Evolutionary conservation across 1,140 invertebrate species (phyloP), one percentile per base, ranked within the genome.

Genomic region (Aphelinus atriplicis): DNA sequence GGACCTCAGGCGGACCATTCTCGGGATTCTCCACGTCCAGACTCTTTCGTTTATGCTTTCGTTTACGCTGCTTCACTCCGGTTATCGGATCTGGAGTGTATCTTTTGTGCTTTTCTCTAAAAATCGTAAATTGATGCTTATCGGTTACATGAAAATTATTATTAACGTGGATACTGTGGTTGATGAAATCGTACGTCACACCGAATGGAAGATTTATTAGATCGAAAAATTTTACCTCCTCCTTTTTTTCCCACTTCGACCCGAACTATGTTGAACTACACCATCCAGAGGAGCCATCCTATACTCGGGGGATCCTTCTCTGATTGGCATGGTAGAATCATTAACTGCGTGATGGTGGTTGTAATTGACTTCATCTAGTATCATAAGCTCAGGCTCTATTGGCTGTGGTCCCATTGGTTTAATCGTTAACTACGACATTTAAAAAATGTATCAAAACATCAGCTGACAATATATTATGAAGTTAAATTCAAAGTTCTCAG

Each of bases 11-110:
- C 6, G 79, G 67, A 65, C 81, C 89, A 69, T 77, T 69, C 50
- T 92, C 91, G 61, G 88, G 89, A 84, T 89, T 90, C 76, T 92
- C 92, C 58, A 91, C 83, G 81, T 94, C 92, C 47, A 93, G 88
- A 73, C 90, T 92, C 84, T 93, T 94, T 87, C 94, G 93, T 84
- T 88, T 88, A 65, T 88, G 87, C 63, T 88, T 88, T 2, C 84
- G 81, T 76, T 88, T 89, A 5, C 86, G 81, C 73, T 88, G 87
- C 74, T 88, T 88, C 1, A 83, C 65, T 1, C 87, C 87, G 26
- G 87, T 88, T 75, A 88, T 88, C 45, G 86, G 86, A 81, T 88
- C 86, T 2, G 87, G 87, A 0, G 86, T 87, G 50, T 88, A 88
- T 65, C 86, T 79, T 77, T 88, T 88, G 69, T 88, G 87, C 57